phyloP scores from a whole-genome alignment of 2,888 invertebrate genomes.

The Quadriops clusia region DNA sequence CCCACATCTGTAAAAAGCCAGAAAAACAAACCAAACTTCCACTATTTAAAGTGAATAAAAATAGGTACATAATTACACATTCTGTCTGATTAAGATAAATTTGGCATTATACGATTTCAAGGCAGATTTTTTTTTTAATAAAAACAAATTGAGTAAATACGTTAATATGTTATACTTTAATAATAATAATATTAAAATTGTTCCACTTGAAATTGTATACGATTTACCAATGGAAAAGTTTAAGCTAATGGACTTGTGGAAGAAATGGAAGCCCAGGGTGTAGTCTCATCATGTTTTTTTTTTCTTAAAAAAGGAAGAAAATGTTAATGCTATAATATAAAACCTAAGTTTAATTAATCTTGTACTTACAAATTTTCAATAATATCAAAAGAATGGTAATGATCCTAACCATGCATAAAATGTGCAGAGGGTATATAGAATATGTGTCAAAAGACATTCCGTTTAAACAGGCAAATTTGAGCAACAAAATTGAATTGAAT shows the following conservation, averaged over 20 bases:
- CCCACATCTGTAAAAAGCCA: slow-evolving; percentile 85
- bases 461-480: slow-evolving; percentile 26
- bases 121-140: too few species aligned
- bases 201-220: too few species aligned
- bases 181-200: too few species aligned
- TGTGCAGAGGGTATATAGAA: slow-evolving; percentile 36
- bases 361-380: slow-evolving; percentile 16
- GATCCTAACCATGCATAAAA: slow-evolving; percentile 34
- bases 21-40: slow-evolving; percentile 34
- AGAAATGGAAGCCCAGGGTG: slow-evolving; percentile 23
- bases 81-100: too few species aligned
- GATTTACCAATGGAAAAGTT: slow-evolving; percentile 8
- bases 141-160: too few species aligned
- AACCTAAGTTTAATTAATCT: slow-evolving; percentile 2
- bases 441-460: slow-evolving; percentile 35
- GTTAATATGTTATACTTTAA: too few species aligned
- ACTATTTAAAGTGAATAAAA: too few species aligned
- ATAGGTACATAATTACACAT: too few species aligned
- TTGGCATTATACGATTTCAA: too few species aligned
- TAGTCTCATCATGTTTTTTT: slow-evolving; percentile 8
- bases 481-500: slow-evolving; percentile 16
- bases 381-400: slow-evolving; percentile 14
- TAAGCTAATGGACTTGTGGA: slow-evolving; percentile 10
- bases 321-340: too few species aligned
- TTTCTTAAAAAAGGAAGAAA: too few species aligned